Evolutionary conservation across 2,797 vertebrate genomes (phyloP).

Genomic region (Malacoraja senta): DNA sequence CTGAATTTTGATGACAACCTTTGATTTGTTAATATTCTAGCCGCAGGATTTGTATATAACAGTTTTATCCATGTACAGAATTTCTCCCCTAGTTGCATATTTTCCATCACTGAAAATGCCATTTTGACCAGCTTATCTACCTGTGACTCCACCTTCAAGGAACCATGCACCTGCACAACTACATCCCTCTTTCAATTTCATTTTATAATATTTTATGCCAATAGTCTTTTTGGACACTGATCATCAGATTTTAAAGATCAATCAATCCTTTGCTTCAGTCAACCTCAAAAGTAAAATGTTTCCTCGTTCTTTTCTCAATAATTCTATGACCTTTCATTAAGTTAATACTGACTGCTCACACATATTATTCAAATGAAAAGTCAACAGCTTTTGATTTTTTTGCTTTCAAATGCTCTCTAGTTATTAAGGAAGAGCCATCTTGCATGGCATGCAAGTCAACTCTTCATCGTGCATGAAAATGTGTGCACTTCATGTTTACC

Average conservation of each 20-base stretch:
- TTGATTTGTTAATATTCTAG: too few relatives aligned
- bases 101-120: too few relatives aligned
- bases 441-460: not conserved
- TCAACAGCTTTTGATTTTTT: not conserved
- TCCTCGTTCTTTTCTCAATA: not conserved
- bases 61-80: too few relatives aligned
- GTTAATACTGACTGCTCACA: not conserved
- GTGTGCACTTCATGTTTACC: not conserved
- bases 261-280: not conserved
- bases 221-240: not conserved
- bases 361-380: not conserved
- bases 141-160: too few relatives aligned
- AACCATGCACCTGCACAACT: too few relatives aligned
- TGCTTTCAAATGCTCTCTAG: not conserved
- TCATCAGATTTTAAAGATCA: not conserved
- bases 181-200: not conserved
- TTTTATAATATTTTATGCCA: too few relatives aligned
- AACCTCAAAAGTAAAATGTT: not conserved
- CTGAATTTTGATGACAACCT: too few relatives aligned
- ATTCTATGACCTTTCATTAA: not conserved
- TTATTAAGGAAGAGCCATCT: not conserved
- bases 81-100: too few relatives aligned
- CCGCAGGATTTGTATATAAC: too few relatives aligned
- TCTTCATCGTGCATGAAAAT: not conserved
- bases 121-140: too few relatives aligned